Evolutionary conservation across 2,888 invertebrate genomes (phyloP), one percentile per base, ranked within the genome.

Genomic region (Hybos culiciformis): DNA sequence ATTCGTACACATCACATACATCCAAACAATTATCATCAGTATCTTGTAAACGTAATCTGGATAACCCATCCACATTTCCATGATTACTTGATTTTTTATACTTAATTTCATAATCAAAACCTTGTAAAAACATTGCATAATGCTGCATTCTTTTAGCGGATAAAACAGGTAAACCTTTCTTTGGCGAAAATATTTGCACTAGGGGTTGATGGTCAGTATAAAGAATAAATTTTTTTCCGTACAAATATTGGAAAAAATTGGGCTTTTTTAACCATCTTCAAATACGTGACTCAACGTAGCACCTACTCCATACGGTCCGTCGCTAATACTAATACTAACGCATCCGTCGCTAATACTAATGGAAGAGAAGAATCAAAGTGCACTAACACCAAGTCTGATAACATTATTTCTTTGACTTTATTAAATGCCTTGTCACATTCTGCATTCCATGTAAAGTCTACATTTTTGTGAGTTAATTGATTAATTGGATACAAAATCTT

Each of bases 231-330:
- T 51, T 48, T 4, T 58, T 46, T 5, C 62, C 67, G 47, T 53
- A 60, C 5, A 67, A 21, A 48, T 61, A 68, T 8, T 58, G 51
- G 43, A 61, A 58, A 48, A 67, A 6, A 65, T 59, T n/a, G 61
- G 64, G 36, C 56, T 47, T 48, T 63, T 60, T 18, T 50, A 44
- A 14, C 59, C 58, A 49, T 63, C 57, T 17, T 47, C 47, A 29
- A 51, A 54, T 14, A 51, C 48, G 39, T 63, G 61, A 3, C 51
- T 53, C 17, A 62, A 45, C 5, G 61, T 59, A 5, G 63, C 52
- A 5, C 53, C 54, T 4, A 55, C 51, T 4, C 51, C 56, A 39
- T 46, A 47, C 23, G 50, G 41, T 39, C 46, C 50, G 21, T 61
- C 11, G 45, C 43, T 6, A 47, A 26, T 4, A 49, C 20, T 20